Evolutionary conservation across 2,888 invertebrate species (phyloP).

Genomic region (Drosophila hamatofila): DNA sequence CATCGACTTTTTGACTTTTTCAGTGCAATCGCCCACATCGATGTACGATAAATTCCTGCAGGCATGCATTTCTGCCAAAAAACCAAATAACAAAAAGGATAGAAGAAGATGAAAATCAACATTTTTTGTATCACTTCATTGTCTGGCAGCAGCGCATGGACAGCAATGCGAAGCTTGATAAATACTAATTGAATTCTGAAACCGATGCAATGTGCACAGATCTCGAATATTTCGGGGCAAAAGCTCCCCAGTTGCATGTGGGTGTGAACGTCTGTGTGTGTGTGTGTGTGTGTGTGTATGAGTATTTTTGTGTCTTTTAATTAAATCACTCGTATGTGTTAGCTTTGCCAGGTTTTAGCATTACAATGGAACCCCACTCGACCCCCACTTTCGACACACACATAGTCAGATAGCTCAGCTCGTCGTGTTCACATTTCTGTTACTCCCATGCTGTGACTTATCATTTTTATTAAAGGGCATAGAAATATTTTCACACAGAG

Average conservation of each 20-base stretch:
- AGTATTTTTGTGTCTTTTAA: conserved; percentile 46
- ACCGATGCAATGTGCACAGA: conserved; percentile 26
- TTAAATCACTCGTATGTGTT: conserved; percentile 53
- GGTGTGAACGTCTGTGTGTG: background rate
- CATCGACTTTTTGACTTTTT: conserved; percentile 1
- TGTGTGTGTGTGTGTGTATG: conserved; percentile 9
- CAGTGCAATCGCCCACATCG: conserved; percentile 8
- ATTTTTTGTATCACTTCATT: conserved; percentile 15
- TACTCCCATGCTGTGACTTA: conserved; percentile 62
- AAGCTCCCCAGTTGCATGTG: conserved; percentile 28
- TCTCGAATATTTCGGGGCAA: conserved; percentile 10
- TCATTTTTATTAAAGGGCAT: conserved; percentile 67
- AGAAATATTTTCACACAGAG: conserved; percentile 61
- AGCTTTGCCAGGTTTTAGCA: conserved; percentile 51
- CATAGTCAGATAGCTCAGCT: background rate
- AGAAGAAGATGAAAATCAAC: conserved; percentile 1
- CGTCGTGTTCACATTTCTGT: conserved; percentile 34
- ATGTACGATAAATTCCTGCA: conserved; percentile 4
- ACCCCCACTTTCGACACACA: background rate
- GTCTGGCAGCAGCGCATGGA: background rate
- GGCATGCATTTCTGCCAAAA: background rate
- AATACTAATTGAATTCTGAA: conserved; percentile 27
- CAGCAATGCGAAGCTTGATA: conserved; percentile 7
- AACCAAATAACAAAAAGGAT: background rate
- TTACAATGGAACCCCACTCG: conserved; percentile 46